Base-by-base conservation (phyloP, 2,113 vertebrate species). In the Paralichthys olivaceus region DNA sequence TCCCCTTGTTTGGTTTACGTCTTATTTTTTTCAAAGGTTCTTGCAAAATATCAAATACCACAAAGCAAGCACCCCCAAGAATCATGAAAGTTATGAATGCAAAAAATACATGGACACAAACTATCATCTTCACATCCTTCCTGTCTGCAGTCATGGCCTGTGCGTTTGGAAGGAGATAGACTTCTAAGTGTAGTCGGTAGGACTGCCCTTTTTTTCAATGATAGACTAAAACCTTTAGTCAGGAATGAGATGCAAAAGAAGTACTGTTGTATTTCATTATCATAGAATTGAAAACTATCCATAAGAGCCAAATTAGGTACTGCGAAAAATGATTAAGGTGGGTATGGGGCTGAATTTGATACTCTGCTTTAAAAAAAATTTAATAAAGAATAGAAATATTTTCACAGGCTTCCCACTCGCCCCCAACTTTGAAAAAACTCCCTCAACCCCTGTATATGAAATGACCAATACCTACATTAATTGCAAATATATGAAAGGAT, bases 401-500 rank as follows among this genome's bases (percentile, higher is more conserved):
- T 28, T 28, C 28, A 28, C 28, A 28, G 28, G 28, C 28, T 28
- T 28, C 28, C 28, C 28, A 28, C 28, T 28, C 28, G 28, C 28
- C 28, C 28, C 28, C 28, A 28, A 28, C 28, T 28, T 28, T 28
- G 28, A 13, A 20, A 37, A 62, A 34, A 7, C 32, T 34, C 7
- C 6, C 32, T 34, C 5, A 34, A 8, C 28, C 28, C 5, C 28
- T 7, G 7, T 34, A 8, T 34, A 7, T 28, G n/a, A 61, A 63
- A 20, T 53, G 32, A 34, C 32, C 32, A 7, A 34, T 53, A 9
- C 0, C 23, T 7, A 28, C n/a, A 61, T 25, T 53, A 28, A 57
- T 49, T 2, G 61, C 43, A 67, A 75, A n/a, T n/a, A 49, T 15
- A 34, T 19, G 51, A 43, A 53, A 62, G 26, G 32, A 40, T 62